Conservation (phyloP, 2,113 vertebrate species). For the Craseonycteris thonglongyai region DNA sequence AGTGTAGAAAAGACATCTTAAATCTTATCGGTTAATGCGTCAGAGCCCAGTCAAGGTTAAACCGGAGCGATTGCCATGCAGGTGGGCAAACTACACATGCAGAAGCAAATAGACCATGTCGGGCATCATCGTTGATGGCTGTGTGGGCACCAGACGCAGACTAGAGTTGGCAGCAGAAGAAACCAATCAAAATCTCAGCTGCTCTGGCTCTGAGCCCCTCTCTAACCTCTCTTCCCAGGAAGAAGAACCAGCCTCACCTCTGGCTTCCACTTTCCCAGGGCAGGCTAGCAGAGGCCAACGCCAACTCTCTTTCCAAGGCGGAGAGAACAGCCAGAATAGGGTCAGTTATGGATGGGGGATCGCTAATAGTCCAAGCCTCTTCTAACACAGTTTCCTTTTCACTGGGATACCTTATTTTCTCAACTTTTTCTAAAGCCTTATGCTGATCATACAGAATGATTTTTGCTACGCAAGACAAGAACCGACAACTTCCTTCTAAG, state of each 20-base stretch:
- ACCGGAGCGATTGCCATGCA: not conserved
- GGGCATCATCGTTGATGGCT: not conserved
- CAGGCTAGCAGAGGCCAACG: not conserved
- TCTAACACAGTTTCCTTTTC: not conserved
- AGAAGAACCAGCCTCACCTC: conserved; percentile 31
- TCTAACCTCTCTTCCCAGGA: conserved; percentile 8
- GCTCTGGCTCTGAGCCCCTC: conserved; percentile 24
- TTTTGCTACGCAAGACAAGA: not conserved
- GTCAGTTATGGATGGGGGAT: not conserved
- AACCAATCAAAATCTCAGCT: conserved; percentile 59
- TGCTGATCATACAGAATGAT: not conserved
- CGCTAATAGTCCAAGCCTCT: not conserved
- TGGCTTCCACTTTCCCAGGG: conserved; percentile 19
- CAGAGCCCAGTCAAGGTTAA: not conserved
- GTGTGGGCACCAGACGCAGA: conserved; percentile 20
- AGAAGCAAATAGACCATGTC: conserved; percentile 34
- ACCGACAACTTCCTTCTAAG: not conserved
- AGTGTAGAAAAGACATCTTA: not conserved
- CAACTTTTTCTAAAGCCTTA: not conserved
- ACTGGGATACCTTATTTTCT: not conserved
- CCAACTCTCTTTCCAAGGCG: not conserved
- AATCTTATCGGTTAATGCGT: not conserved
- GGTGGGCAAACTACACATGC: conserved; percentile 23
- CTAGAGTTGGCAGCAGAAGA: conserved; percentile 38
- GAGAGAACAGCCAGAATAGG: not conserved